Percentiles rank a stretch among this genome's conserved stretches.
Conservation (phyloP, 1,140 invertebrate genomes). For the Leptopilina boulardi region DNA sequence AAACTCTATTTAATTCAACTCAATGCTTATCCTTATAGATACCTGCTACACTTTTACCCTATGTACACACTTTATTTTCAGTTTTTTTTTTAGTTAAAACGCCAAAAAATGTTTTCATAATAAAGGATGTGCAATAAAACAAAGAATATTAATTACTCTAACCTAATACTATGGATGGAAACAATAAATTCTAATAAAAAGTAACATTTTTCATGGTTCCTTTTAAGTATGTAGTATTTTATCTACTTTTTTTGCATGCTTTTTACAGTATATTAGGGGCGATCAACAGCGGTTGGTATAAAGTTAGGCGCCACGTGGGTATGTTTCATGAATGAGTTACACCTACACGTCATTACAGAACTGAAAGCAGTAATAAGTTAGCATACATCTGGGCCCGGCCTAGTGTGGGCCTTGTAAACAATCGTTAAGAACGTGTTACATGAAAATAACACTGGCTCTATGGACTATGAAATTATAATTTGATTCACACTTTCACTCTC, state of each 20-base stretch:
- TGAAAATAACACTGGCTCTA: neutral
- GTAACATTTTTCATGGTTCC: neutral
- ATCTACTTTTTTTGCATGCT: neutral
- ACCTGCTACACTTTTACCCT: too few species aligned
- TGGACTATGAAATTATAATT: neutral
- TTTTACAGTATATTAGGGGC: constrained; percentile 34
- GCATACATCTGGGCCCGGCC: constrained; percentile 55
- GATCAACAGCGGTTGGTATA: neutral
- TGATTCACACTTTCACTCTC: constrained; percentile 26
- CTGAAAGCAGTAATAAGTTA: constrained; percentile 55
- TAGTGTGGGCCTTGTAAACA: constrained; percentile 25
- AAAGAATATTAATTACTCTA: too few species aligned
- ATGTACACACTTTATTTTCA: too few species aligned
- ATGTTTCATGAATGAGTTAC: constrained; percentile 70
- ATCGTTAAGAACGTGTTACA: constrained; percentile 26
- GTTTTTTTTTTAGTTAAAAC: too few species aligned
- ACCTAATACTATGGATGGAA: too few species aligned
- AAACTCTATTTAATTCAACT: too few species aligned
- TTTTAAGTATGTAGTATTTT: neutral
- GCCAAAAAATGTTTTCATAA: too few species aligned
- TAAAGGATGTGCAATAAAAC: too few species aligned
- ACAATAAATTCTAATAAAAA: too few species aligned
- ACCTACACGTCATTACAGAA: constrained; percentile 61
- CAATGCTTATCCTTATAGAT: too few species aligned
- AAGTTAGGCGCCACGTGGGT: constrained; percentile 55